phyloP scores from a whole-genome alignment of 2,113 vertebrate genomes.

The Telmatochromis sp. region DNA sequence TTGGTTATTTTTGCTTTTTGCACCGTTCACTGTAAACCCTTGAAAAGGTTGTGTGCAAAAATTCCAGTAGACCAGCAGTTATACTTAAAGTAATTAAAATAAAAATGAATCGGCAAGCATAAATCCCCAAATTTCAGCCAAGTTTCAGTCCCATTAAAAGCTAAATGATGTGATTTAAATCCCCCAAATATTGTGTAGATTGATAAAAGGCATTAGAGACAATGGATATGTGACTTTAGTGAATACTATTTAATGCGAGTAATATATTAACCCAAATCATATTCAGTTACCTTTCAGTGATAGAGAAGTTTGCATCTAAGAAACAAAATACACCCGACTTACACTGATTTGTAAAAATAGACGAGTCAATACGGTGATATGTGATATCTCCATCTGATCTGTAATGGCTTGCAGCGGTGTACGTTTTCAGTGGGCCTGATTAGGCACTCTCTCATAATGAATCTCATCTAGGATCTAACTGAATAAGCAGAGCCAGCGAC shows the following conservation, averaged over 20 bases:
- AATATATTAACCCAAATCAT: background rate
- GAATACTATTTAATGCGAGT: background rate
- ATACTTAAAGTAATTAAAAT: background rate
- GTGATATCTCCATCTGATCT: background rate
- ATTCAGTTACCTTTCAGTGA: background rate
- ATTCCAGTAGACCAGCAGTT: background rate
- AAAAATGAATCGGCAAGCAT: background rate
- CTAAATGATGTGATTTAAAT: background rate
- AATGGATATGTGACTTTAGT: background rate
- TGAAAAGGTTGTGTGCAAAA: background rate
- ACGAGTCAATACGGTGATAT: background rate
- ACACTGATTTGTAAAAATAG: background rate
- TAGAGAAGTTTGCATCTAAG: background rate
- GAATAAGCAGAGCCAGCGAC: background rate
- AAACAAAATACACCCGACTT: background rate
- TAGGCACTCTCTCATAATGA: conserved; percentile 8
- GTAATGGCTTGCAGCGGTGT: conserved; percentile 7
- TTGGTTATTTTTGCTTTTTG: background rate
- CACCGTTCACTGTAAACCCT: background rate
- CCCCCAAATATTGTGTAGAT: background rate
- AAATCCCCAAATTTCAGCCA: background rate
- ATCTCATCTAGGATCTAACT: background rate
- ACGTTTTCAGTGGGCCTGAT: background rate
- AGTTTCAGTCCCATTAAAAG: background rate
- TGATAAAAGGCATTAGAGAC: background rate